Conservation (phyloP, 2,113 vertebrate genomes). For the Bostrychus sinensis region DNA sequence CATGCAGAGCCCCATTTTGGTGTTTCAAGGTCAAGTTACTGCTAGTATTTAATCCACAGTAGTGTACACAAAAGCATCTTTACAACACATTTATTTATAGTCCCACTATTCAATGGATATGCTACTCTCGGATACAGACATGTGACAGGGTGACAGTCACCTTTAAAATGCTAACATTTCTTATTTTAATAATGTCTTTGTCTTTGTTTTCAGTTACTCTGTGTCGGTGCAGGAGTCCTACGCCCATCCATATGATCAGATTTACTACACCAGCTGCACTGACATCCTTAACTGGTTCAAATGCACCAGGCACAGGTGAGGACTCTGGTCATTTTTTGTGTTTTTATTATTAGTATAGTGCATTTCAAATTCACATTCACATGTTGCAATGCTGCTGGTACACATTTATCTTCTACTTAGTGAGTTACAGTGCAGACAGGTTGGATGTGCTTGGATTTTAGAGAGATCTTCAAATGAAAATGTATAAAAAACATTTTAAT, state of each 20-base stretch:
- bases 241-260: constrained; percentile 92
- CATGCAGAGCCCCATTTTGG: constrained; percentile 6
- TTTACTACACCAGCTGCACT: constrained; percentile 96
- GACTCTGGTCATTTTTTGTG: background rate
- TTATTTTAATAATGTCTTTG: background rate
- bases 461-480: too few species aligned
- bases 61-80: constrained; percentile 16
- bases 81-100: constrained; percentile 24
- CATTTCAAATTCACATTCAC: too few species aligned
- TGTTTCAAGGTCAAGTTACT: background rate
- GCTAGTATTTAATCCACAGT: constrained; percentile 28
- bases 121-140: background rate
- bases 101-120: constrained; percentile 2
- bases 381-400: too few species aligned
- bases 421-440: too few species aligned
- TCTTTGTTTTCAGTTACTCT: constrained; percentile 84
- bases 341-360: too few species aligned
- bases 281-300: constrained; percentile 99
- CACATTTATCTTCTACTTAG: too few species aligned
- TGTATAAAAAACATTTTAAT: background rate
- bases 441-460: too few species aligned
- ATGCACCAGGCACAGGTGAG: constrained; percentile 95
- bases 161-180: background rate
- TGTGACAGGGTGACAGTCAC: background rate
- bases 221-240: constrained; percentile 97